A percentile compares a stretch with the other conserved stretches of the same genome.
These are phyloP conservation scores for Cacatua alba DNA, from an alignment of 2,113 vertebrate species.

Conservation along the genomic window DNA sequence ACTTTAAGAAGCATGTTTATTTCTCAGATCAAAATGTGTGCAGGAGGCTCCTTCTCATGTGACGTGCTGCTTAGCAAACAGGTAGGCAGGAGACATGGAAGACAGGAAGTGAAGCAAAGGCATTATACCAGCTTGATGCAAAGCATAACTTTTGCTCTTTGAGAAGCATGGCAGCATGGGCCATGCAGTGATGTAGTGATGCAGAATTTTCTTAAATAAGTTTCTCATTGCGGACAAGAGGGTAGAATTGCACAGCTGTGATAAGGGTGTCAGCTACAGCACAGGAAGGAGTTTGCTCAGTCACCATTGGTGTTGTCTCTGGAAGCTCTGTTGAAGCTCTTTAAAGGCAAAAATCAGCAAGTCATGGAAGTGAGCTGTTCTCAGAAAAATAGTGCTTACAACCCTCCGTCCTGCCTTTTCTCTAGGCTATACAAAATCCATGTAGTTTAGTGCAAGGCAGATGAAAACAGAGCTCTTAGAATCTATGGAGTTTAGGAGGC, in stretches of 20 bases:
- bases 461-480: not conserved
- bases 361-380: not conserved
- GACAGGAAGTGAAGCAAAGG: not conserved
- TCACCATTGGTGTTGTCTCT: not conserved
- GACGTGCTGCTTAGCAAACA: not conserved
- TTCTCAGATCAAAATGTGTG: not conserved
- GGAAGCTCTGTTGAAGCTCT: not conserved
- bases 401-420: not conserved
- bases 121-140: not conserved
- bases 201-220: not conserved
- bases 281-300: not conserved
- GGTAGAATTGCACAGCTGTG: not conserved
- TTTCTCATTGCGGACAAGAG: not conserved
- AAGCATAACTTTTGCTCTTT: too few species aligned
- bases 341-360: not conserved
- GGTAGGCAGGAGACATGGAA: not conserved
- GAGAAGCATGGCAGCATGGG: too few species aligned
- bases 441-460: not conserved
- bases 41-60: not conserved
- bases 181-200: too few species aligned
- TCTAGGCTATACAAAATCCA: not conserved
- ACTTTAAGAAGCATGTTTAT: not conserved
- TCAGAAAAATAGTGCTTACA: not conserved
- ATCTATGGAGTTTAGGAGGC: not conserved
- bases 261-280: not conserved